Percentiles rank a stretch among this genome's conserved stretches.
Evolutionary conservation across 2,888 invertebrate genomes (phyloP).

Genomic region (Polylopha cassiicola): DNA sequence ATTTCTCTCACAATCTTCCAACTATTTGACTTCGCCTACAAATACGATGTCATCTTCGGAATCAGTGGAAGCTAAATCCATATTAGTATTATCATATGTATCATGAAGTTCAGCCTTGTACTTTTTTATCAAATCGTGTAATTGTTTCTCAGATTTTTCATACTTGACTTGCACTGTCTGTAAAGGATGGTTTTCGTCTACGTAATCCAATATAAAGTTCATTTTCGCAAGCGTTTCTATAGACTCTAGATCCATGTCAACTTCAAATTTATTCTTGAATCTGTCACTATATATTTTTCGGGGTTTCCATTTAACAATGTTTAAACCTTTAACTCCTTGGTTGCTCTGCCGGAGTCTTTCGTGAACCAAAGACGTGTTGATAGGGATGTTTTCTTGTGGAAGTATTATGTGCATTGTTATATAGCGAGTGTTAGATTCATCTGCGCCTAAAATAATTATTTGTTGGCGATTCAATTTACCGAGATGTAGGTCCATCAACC

Average conservation of each 20-base stretch:
- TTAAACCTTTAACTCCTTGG: constrained; percentile 51
- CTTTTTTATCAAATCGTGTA: constrained; percentile 42
- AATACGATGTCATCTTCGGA: constrained; percentile 40
- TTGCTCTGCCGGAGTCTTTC: constrained; percentile 51
- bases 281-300: constrained; percentile 11
- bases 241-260: constrained; percentile 57
- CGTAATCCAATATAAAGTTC: constrained; percentile 48
- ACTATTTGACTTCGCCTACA: constrained; percentile 30
- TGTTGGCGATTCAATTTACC: constrained; percentile 42
- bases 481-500: constrained; percentile 48
- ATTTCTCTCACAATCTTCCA: too few relatives aligned
- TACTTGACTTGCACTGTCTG: constrained; percentile 34
- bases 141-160: constrained; percentile 31
- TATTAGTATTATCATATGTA: constrained; percentile 56
- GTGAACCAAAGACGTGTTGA: constrained; percentile 28
- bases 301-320: constrained; percentile 56
- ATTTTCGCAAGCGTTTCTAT: constrained; percentile 45
- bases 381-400: constrained; percentile 26
- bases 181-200: constrained; percentile 28
- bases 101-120: constrained; percentile 49
- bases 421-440: constrained; percentile 39
- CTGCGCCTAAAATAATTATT: constrained; percentile 44
- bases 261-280: constrained; percentile 25
- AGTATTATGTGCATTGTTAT: constrained; percentile 41
- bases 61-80: constrained; percentile 55